These are phyloP conservation scores for Orchesellides sinensis DNA, from an alignment of 2,888 invertebrate genomes.

Conservation along the genomic window DNA sequence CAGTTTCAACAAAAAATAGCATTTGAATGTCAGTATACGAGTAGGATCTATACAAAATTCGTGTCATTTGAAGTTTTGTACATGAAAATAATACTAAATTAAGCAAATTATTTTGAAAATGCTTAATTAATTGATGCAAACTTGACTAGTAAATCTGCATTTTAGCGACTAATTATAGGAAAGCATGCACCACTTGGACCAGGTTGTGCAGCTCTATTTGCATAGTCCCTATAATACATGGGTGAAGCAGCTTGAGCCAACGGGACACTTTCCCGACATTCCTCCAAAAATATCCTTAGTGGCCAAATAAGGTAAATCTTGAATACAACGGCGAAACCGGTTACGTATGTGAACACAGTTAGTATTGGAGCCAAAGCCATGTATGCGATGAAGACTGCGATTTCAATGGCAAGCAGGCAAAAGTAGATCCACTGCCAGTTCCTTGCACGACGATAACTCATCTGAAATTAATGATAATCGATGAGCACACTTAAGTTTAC, in stretches of 20 bases:
- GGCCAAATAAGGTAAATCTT: slow-evolving; percentile 57
- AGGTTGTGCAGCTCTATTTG: neutral
- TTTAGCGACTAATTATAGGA: neutral
- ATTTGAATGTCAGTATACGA: too few species aligned
- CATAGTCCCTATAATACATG: neutral
- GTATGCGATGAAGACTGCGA: slow-evolving; percentile 48
- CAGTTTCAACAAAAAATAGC: neutral
- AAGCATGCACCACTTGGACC: slow-evolving; percentile 36
- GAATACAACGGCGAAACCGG: slow-evolving; percentile 30
- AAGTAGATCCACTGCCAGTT: slow-evolving; percentile 57
- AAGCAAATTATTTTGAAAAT: neutral
- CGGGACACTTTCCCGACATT: slow-evolving; percentile 50
- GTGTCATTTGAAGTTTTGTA: neutral
- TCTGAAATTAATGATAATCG: slow-evolving; percentile 28
- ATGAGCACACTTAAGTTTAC: too few species aligned
- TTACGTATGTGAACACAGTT: slow-evolving; percentile 49
- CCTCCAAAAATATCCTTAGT: slow-evolving; percentile 48
- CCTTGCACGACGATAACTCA: slow-evolving; percentile 46
- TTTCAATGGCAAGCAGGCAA: slow-evolving; percentile 52
- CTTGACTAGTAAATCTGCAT: neutral
- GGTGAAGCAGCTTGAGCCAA: slow-evolving; percentile 24
- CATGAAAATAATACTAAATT: neutral
- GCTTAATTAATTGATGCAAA: neutral
- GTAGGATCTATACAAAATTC: neutral
- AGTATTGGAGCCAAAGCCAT: slow-evolving; percentile 34